Conservation (phyloP, 2,888 invertebrate genomes). For the Nomada fabriciana region DNA sequence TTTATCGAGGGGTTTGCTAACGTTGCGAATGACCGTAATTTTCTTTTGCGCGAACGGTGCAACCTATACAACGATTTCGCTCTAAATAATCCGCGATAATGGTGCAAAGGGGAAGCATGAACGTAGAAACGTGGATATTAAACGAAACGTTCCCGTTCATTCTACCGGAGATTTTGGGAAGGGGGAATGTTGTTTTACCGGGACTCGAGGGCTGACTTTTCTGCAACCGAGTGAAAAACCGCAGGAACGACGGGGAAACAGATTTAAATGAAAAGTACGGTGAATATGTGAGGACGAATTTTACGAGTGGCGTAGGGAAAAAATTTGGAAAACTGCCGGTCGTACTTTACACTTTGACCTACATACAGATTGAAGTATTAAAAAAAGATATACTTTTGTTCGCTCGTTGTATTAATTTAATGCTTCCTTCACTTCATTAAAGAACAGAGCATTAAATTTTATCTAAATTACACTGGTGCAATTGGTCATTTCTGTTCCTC, state of each 20-base stretch:
- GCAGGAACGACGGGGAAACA: not conserved
- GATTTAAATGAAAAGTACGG: not conserved
- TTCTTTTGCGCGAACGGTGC: conserved; percentile 4
- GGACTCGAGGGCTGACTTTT: not conserved
- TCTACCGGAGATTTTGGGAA: too few species aligned
- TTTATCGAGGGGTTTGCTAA: conserved; percentile 20
- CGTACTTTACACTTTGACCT: not conserved
- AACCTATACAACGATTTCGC: conserved; percentile 37
- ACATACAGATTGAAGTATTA: not conserved
- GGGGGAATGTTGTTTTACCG: too few species aligned
- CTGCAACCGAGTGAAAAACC: not conserved
- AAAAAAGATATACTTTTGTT: not conserved
- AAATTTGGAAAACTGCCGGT: not conserved
- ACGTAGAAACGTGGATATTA: not conserved
- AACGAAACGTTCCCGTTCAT: not conserved
- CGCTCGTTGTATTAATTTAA: not conserved
- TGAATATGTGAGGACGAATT: not conserved
- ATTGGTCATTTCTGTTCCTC: not conserved
- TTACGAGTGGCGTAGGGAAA: not conserved
- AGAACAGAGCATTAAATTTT: not conserved
- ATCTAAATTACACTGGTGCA: not conserved
- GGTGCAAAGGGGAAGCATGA: not conserved
- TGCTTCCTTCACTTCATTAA: not conserved
- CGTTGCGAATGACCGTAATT: conserved; percentile 35
- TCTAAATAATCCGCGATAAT: conserved; percentile 41